Base-by-base conservation (phyloP, 2,113 vertebrate species). In the Heterotilapia buettikoferi region DNA sequence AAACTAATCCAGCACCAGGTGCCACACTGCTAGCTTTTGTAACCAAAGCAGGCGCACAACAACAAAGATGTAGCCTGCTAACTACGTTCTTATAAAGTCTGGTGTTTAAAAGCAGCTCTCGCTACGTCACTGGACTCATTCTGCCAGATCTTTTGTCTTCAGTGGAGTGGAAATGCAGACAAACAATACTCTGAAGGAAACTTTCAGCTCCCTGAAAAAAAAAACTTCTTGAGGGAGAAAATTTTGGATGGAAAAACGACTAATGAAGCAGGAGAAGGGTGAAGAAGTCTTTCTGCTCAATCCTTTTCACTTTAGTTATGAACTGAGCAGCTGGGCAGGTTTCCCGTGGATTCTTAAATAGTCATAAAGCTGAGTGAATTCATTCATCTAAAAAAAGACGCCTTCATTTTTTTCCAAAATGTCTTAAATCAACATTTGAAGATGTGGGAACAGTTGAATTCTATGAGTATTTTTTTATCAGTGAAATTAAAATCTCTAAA, bases 11-110 rank as follows among this genome's bases (percentile, higher is more conserved):
- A 19, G 18, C 45, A 14, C 3, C 45, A 47, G 63, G 19, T 68
- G 63, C 11, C 36, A 0, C 63, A 0, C 33, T 68, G 19, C 3
- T 3, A 0, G 6, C 36, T 16, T 43, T 71, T 45, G 21, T 45
- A 16, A 43, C 66, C 21, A 73, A 71, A 73, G 38, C 40, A 24
- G 21, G 26, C 3, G 9, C 68, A 45, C 68, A 73, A 43, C 66
- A 43, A 71, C 66, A 71, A 43, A 43, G 1, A 45, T 7, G 40
- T 29, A 45, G 40, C 21, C 68, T 10, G 68, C n/a, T 73, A 26
- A 47, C 40, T 18, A 4, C 14, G 3, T 73, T 29, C 21, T 73
- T 18, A 26, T 45, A 10, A 73, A 45, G 38, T 0, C 68, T 76
- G 14, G 7, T 26, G 40, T 73, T 73, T 29, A 2, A 47, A 19